Base-by-base conservation (phyloP, 2,113 vertebrate species). In the Nerophis ophidion region DNA sequence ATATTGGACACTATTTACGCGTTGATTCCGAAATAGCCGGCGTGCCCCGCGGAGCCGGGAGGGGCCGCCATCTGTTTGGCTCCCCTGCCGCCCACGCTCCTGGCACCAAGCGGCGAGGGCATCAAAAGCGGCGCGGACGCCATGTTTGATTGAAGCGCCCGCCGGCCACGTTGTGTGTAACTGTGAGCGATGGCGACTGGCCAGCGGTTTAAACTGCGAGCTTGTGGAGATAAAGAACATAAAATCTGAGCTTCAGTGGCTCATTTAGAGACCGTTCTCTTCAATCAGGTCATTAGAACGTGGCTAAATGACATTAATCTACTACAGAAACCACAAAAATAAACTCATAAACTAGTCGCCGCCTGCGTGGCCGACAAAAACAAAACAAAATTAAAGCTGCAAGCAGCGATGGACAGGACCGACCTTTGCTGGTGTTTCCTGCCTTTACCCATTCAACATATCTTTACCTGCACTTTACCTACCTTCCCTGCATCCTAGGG, bases 61-160 rank as follows among this genome's bases (percentile, higher is more conserved):
- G 60, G 71, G 59, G 50, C 56, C 19, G 61, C 77, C 69, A 75
- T 79, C 70, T 80, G 75, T 82, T 56, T 7, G 9, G 5, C 53
- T 40, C n/a, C 53, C 35, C 40, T 34, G 14, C 52, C n/a, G 53
- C 36, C 36, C 53, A 42, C 15, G 16, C 40, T 17, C 8, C 53
- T 17, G 53, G 53, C 53, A 38, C 35, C 59, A 61, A 55, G 68
- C 61, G 60, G 70, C 34, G 2, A 26, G 48, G 56, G 44, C 26
- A 26, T 26, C 26, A 26, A 26, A 26, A 26, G 75, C 58, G 35
- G 79, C 70, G 69, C 58, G 53, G 80, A 80, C 51, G 66, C 48
- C 72, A 66, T 66, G 53, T 77, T 78, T 82, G 81, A 74, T 75
- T 60, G 66, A 82, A 66, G 65, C 61, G 33, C 59, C 68, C 67